phyloP scores from a whole-genome alignment of 35 echinoderm and acorn worm species.

The Chiridota heheva region DNA sequence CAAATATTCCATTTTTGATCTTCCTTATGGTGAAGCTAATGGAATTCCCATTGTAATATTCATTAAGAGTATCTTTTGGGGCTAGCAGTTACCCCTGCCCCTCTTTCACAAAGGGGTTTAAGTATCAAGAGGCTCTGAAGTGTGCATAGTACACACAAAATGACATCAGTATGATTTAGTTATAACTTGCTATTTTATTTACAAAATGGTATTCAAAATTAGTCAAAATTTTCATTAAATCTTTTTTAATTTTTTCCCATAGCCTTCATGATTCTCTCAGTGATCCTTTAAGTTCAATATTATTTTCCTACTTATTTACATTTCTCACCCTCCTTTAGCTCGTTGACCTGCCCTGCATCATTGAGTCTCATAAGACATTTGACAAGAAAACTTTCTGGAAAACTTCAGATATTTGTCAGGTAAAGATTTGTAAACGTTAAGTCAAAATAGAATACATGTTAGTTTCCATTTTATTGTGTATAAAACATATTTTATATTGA shows the following conservation, averaged over 20 bases:
- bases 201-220: background rate
- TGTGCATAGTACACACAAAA: no score
- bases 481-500: no score
- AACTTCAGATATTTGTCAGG: conserved; percentile 94
- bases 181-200: no score
- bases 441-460: background rate
- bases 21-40: no score
- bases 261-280: background rate
- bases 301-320: background rate
- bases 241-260: background rate
- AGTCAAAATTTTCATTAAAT: background rate
- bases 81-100: no score
- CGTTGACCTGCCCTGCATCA: conserved; percentile 76
- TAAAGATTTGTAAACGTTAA: conserved; percentile 13
- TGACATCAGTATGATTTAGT: no score
- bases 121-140: no score
- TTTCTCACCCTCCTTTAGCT: conserved; percentile 45
- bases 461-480: no score
- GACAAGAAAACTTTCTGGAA: conserved; percentile 98
- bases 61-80: no score
- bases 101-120: no score
- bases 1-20: no score
- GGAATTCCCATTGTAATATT: no score
- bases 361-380: conserved; percentile 95
- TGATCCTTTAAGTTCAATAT: background rate